A percentile compares a stretch with the other conserved stretches of the same genome.
phyloP scores from a whole-genome alignment of 2,888 invertebrate species.

The Tubulanus polymorphus region DNA sequence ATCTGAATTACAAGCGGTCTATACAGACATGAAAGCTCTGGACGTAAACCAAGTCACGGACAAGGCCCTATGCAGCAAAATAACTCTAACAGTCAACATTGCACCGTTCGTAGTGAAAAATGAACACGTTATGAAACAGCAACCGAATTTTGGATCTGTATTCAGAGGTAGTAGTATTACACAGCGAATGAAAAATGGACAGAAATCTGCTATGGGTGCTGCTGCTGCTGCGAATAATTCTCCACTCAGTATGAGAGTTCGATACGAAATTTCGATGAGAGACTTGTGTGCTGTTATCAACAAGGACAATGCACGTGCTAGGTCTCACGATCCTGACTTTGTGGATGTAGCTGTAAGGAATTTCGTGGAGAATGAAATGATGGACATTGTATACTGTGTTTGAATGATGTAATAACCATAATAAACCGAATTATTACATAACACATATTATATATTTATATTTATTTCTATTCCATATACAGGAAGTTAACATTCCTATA shows the following conservation, averaged over 20 bases:
- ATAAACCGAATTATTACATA: no score
- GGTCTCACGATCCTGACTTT: not conserved
- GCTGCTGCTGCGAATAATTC: not conserved
- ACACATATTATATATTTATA: no score
- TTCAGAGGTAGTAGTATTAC: not conserved
- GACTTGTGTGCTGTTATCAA: not conserved
- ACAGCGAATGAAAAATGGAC: not conserved
- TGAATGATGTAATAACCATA: no score
- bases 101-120: not conserved
- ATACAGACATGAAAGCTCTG: not conserved
- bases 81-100: not conserved
- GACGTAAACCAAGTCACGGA: not conserved
- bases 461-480: no score
- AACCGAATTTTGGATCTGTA: not conserved
- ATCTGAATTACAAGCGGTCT: not conserved
- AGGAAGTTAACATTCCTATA: no score
- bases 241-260: not conserved
- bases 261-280: not conserved
- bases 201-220: not conserved
- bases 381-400: not conserved
- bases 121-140: not conserved
- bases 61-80: not conserved
- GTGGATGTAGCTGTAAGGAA: not conserved
- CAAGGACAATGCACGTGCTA: not conserved
- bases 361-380: constrained; percentile 1